Conservation (phyloP, 2,888 invertebrate species). For the Spodoptera littoralis region DNA sequence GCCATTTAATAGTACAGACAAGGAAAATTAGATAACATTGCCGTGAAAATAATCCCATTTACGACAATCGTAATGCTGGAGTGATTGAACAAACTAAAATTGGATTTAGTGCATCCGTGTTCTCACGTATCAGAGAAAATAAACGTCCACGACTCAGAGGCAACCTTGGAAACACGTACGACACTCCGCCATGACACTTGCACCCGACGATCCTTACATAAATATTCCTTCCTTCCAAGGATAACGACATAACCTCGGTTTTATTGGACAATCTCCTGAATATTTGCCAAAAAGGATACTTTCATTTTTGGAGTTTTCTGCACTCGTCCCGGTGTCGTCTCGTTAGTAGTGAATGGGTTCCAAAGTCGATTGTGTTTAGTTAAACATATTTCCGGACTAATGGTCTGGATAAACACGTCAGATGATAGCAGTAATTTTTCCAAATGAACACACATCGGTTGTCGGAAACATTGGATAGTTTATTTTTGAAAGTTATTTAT, state of each 20-base stretch:
- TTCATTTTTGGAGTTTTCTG: conserved; percentile 2
- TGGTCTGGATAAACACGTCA: conserved; percentile 55
- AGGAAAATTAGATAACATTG: neutral
- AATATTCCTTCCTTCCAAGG: conserved; percentile 32
- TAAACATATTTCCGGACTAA: conserved; percentile 46
- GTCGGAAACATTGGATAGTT: conserved; percentile 11
- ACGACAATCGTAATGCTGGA: neutral
- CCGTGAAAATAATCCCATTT: neutral
- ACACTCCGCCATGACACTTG: conserved; percentile 6
- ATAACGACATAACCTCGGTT: conserved; percentile 25
- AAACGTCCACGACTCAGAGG: conserved; percentile 15
- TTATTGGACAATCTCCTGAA: conserved; percentile 27
- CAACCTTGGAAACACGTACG: conserved; percentile 17
- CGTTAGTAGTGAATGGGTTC: conserved; percentile 22
- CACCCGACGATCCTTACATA: conserved; percentile 28
- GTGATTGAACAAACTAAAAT: conserved; percentile 19
- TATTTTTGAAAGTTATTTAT: conserved; percentile 6
- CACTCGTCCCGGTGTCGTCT: conserved; percentile 17
- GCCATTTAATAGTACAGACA: too few species aligned
- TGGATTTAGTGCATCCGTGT: conserved; percentile 15
- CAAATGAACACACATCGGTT: conserved; percentile 36
- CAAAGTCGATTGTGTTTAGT: conserved; percentile 44
- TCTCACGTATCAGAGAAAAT: conserved; percentile 10
- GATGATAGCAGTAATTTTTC: conserved; percentile 36
- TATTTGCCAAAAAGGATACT: conserved; percentile 10